Evolutionary conservation across 2,888 invertebrate species (phyloP).

Genomic region (Xestia sexstrigata): DNA sequence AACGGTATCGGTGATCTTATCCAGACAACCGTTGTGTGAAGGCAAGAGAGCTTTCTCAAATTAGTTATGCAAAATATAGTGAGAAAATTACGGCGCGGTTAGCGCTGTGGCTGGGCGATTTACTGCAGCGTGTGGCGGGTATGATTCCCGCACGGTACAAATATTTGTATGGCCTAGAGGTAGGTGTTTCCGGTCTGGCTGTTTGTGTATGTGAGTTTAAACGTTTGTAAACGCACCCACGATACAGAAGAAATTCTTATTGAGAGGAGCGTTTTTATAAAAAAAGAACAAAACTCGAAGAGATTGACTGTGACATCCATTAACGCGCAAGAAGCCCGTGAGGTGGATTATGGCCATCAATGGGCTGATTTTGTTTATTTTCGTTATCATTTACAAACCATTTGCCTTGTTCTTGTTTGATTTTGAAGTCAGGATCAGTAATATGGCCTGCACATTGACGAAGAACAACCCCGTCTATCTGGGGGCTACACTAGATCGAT

Average conservation of each 20-base stretch:
- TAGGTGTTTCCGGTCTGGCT: background rate
- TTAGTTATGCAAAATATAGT: background rate
- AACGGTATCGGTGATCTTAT: background rate
- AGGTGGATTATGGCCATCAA: background rate
- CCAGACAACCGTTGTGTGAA: background rate
- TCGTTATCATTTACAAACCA: background rate
- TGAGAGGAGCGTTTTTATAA: too few relatives aligned
- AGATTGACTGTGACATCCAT: background rate
- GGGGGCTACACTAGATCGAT: too few relatives aligned
- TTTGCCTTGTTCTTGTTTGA: background rate
- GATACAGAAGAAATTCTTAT: background rate
- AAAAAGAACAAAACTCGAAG: too few relatives aligned
- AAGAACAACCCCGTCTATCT: too few relatives aligned
- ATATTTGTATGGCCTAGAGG: background rate
- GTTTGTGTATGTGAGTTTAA: background rate
- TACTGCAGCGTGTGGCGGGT: too few relatives aligned
- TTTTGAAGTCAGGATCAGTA: background rate
- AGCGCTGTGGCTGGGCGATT: too few relatives aligned
- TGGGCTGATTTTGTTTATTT: too few relatives aligned
- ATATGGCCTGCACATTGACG: background rate
- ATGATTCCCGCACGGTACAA: background rate
- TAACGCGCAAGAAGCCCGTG: background rate
- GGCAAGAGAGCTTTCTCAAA: background rate
- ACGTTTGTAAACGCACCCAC: background rate
- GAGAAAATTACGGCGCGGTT: background rate